These are phyloP conservation scores for Orthosia gothica DNA, from an alignment of 2,888 invertebrate genomes.

Conservation along the genomic window DNA sequence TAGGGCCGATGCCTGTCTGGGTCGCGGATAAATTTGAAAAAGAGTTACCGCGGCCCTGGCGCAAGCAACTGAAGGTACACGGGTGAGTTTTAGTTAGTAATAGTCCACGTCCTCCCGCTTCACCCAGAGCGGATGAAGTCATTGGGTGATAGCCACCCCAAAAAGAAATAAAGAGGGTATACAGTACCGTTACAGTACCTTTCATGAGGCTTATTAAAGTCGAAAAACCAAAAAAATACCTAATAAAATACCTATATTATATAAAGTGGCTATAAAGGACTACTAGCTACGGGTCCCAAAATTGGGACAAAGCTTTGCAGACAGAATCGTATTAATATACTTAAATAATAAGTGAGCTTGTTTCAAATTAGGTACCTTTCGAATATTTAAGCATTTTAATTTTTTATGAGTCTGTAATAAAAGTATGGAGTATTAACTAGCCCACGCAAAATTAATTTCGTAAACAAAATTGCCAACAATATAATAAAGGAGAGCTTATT, in stretches of 20 bases:
- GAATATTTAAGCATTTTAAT: slow-evolving; percentile 8
- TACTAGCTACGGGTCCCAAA: slow-evolving; percentile 6
- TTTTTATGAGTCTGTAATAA: slow-evolving; percentile 24
- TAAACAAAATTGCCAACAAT: not conserved
- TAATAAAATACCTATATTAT: not conserved
- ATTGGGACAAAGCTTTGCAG: slow-evolving; percentile 32
- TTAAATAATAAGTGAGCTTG: slow-evolving; percentile 26
- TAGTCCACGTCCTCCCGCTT: no score
- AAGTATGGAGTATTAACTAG: not conserved
- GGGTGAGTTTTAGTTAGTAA: no score
- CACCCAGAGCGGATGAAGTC: no score
- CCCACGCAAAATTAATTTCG: not conserved
- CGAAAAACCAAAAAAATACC: no score
- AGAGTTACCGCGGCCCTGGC: no score
- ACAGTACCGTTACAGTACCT: not conserved
- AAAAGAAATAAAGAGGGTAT: no score
- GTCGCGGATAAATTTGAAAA: no score
- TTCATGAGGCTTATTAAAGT: not conserved
- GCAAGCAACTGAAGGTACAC: no score
- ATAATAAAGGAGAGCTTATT: no score
- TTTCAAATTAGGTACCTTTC: slow-evolving; percentile 33
- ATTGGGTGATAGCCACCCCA: no score
- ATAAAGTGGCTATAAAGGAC: not conserved
- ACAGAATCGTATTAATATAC: slow-evolving; percentile 14
- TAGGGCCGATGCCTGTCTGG: no score